Conservation (phyloP, 2,888 invertebrate genomes). For the Chymomyza caudatula region DNA sequence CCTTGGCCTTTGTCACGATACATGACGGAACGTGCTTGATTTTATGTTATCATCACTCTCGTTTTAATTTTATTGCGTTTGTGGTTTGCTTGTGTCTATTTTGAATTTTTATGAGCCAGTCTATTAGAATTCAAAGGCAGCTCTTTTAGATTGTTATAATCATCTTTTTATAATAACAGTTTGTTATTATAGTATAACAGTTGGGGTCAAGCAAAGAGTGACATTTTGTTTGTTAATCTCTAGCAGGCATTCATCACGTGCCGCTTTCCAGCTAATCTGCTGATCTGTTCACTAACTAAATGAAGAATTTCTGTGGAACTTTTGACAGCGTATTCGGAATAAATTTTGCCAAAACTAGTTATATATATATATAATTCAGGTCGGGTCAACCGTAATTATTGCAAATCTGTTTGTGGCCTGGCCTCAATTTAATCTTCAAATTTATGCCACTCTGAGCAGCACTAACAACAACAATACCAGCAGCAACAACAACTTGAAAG, state of each 20-base stretch:
- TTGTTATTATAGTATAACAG: not conserved
- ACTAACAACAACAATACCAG: slow-evolving; percentile 5
- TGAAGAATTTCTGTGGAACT: not conserved
- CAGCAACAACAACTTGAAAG: slow-evolving; percentile 3
- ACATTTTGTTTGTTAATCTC: not conserved
- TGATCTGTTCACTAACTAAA: not conserved
- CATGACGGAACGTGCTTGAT: slow-evolving; percentile 42
- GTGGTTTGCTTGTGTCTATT: slow-evolving; percentile 20
- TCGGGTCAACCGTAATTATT: not conserved
- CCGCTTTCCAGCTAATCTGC: not conserved
- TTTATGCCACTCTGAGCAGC: not conserved
- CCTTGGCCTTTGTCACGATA: slow-evolving; percentile 9
- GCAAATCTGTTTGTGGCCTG: not conserved
- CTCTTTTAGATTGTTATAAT: not conserved
- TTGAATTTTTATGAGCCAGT: slow-evolving; percentile 6
- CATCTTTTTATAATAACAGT: not conserved
- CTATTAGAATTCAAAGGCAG: not conserved
- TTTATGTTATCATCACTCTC: slow-evolving; percentile 25
- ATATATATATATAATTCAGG: not conserved
- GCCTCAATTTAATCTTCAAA: not conserved
- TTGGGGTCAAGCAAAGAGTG: not conserved
- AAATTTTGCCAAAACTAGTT: not conserved
- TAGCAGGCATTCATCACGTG: not conserved
- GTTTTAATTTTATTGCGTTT: slow-evolving; percentile 36
- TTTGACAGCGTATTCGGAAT: not conserved